Evolutionary conservation across 1,140 invertebrate genomes (phyloP).

Genomic region (Semibalanus balanoides): DNA sequence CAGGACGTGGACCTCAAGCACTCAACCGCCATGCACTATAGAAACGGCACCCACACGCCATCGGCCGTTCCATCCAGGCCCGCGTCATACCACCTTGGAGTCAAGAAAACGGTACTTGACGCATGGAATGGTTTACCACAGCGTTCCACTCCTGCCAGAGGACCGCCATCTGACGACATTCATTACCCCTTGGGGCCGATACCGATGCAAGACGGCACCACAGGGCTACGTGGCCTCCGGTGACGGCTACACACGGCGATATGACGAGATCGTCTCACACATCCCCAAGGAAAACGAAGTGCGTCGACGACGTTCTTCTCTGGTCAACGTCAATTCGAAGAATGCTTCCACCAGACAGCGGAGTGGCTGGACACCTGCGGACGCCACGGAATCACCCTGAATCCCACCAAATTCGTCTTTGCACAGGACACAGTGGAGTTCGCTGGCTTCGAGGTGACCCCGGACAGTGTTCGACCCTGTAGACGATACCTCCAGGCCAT

Average conservation of each 20-base stretch:
- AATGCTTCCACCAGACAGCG: neutral
- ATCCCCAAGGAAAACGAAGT: neutral
- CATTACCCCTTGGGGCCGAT: neutral
- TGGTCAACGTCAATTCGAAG: neutral
- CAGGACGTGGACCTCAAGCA: neutral
- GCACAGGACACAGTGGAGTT: neutral
- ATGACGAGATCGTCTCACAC: slow-evolving; percentile 8
- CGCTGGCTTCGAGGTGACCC: neutral
- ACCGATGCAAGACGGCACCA: neutral
- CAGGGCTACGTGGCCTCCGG: slow-evolving; percentile 4
- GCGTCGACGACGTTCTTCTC: neutral
- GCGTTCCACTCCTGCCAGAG: neutral
- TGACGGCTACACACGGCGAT: slow-evolving; percentile 5
- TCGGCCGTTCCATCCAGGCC: slow-evolving; percentile 5
- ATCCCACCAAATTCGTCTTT: neutral
- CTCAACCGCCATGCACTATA: neutral
- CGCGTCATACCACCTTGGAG: neutral
- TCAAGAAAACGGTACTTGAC: neutral
- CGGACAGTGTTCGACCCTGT: neutral
- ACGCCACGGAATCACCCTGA: neutral
- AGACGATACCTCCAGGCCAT: neutral
- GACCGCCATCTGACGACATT: slow-evolving; percentile 6
- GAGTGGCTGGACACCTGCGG: neutral
- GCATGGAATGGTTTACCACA: neutral
- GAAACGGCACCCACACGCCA: slow-evolving; percentile 10